Percentiles rank a stretch among this genome's conserved stretches.
Evolutionary conservation across 2,113 vertebrate species (phyloP).

Genomic region (Hippocampus mohnikei): DNA sequence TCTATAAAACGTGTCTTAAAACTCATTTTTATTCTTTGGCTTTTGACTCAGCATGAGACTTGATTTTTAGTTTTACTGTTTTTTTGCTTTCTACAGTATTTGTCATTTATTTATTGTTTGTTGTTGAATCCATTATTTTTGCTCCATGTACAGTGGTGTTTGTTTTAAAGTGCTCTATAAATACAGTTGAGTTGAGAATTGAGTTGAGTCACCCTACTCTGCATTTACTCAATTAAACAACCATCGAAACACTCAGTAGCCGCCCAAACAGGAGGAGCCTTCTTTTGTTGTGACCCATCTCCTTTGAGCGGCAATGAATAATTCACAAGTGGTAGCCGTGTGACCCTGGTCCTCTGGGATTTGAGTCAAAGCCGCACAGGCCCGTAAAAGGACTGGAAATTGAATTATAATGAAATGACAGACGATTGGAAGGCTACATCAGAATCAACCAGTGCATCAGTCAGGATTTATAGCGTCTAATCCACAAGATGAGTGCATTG

Average conservation of each 20-base stretch:
- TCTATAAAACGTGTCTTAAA: too few relatives aligned
- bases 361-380: slow-evolving; percentile 40
- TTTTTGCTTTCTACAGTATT: too few relatives aligned
- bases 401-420: slow-evolving; percentile 67
- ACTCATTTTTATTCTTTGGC: too few relatives aligned
- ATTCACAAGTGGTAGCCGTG: slow-evolving; percentile 38
- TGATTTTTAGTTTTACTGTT: too few relatives aligned
- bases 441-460: slow-evolving; percentile 47
- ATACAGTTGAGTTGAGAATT: too few relatives aligned
- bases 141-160: too few relatives aligned
- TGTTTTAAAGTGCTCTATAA: too few relatives aligned
- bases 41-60: too few relatives aligned
- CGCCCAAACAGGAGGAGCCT: neutral
- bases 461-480: slow-evolving; percentile 16
- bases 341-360: slow-evolving; percentile 40
- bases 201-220: neutral
- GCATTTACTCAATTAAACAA: slow-evolving; percentile 18
- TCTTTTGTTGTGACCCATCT: slow-evolving; percentile 16
- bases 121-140: too few relatives aligned
- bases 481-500: slow-evolving; percentile 1
- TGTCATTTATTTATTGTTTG: too few relatives aligned
- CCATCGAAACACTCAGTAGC: neutral
- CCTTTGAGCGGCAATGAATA: slow-evolving; percentile 57
- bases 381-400: slow-evolving; percentile 53
- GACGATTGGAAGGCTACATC: slow-evolving; percentile 39